A percentile compares a stretch with the other conserved stretches of the same genome.
These are phyloP conservation scores for Pheosia gnoma DNA, from an alignment of 2,888 invertebrate genomes.

Conservation along the genomic window DNA sequence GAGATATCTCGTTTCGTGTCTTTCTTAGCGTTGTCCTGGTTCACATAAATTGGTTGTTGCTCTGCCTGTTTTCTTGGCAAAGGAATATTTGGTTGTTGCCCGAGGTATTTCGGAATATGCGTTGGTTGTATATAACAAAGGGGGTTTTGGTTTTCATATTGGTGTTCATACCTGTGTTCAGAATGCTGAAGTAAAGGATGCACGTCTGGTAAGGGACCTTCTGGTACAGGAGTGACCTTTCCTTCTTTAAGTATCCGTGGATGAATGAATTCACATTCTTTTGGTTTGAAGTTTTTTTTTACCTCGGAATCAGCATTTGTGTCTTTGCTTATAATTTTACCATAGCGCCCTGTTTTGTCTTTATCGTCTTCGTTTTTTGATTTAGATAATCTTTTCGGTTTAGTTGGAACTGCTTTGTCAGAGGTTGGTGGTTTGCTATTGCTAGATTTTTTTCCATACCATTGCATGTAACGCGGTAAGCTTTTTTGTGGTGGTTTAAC, in stretches of 20 bases:
- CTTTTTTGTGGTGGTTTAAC: constrained; percentile 73
- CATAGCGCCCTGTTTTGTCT: constrained; percentile 65
- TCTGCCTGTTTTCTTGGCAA: constrained; percentile 62
- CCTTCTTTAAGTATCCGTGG: constrained; percentile 77
- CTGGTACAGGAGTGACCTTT: constrained; percentile 77
- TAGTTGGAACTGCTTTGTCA: constrained; percentile 74
- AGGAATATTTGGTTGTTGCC: constrained; percentile 79
- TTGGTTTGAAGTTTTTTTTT: constrained; percentile 84
- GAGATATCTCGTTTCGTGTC: constrained; percentile 60
- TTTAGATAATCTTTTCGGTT: constrained; percentile 76
- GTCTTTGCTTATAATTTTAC: constrained; percentile 75
- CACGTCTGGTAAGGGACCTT: constrained; percentile 73
- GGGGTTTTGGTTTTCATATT: constrained; percentile 82
- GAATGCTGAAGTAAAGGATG: constrained; percentile 91
- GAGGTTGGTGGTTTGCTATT: constrained; percentile 63
- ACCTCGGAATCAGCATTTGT: constrained; percentile 70
- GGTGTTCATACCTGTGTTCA: constrained; percentile 89
- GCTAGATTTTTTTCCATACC: constrained; percentile 87
- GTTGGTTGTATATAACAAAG: constrained; percentile 83
- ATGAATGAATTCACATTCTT: constrained; percentile 82
- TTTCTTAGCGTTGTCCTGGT: constrained; percentile 73
- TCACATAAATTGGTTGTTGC: constrained; percentile 79
- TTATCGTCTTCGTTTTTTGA: constrained; percentile 67
- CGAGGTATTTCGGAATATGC: constrained; percentile 86
- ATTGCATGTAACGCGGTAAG: constrained; percentile 90